Percentiles rank a stretch among this genome's conserved stretches.
Evolutionary conservation across 2,797 vertebrate species (phyloP).

Genomic region (Lutra lutra): DNA sequence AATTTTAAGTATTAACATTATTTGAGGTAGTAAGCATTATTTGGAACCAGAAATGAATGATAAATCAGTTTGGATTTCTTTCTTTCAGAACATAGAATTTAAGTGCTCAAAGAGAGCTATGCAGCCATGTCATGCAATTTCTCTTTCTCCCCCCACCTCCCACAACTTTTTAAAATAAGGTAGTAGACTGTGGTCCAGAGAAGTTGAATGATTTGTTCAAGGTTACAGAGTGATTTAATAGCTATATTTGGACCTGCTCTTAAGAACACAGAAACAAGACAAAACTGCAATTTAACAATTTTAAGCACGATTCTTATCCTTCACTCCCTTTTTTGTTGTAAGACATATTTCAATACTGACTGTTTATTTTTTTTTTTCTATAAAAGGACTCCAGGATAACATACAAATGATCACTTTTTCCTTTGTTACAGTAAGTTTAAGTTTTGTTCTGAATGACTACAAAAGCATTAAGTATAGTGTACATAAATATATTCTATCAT

Average conservation of each 20-base stretch:
- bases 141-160: not conserved
- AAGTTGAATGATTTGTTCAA: not conserved
- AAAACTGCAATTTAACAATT: not conserved
- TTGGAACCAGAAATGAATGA: constrained; percentile 16
- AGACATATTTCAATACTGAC: not conserved
- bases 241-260: not conserved
- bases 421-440: not conserved
- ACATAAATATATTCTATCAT: not conserved
- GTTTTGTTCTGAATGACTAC: constrained; percentile 43
- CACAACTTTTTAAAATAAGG: not conserved
- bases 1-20: not conserved
- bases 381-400: not conserved
- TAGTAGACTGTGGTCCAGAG: not conserved
- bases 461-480: not conserved
- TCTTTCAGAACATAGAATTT: not conserved
- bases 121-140: not conserved
- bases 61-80: not conserved
- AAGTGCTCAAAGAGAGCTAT: not conserved
- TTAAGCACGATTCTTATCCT: not conserved
- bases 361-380: not conserved
- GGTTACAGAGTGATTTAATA: constrained; percentile 1
- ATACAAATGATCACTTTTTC: not conserved
- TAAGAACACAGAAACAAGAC: not conserved
- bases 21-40: not conserved
- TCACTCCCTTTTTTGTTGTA: not conserved